Percentiles rank a stretch among this genome's conserved stretches.
phyloP scores from a whole-genome alignment of 2,888 invertebrate genomes.

The Bellardia pandia region DNA sequence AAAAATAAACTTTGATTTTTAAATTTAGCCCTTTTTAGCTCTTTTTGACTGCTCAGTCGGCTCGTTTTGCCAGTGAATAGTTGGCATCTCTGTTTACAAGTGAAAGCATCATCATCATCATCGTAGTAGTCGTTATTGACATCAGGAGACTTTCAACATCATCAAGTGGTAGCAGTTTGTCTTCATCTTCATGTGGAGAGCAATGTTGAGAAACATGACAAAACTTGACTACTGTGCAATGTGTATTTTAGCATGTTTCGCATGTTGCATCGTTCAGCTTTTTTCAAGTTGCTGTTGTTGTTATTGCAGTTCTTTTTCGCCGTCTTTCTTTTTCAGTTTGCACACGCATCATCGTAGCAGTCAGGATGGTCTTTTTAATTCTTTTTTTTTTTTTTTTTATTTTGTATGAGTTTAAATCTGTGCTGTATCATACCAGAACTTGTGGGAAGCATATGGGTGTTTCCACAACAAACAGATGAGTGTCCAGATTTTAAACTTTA shows the following conservation, averaged over 20 bases:
- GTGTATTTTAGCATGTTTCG: constrained; percentile 66
- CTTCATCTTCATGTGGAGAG: constrained; percentile 71
- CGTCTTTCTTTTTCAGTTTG: constrained; percentile 33
- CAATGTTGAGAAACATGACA: constrained; percentile 68
- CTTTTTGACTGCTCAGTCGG: too few relatives aligned
- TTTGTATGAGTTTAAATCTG: constrained; percentile 52
- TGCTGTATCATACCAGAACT: constrained; percentile 49
- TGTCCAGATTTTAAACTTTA: too few relatives aligned
- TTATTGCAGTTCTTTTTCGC: constrained; percentile 24
- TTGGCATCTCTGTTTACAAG: constrained; percentile 50
- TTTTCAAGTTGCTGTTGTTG: constrained; percentile 49
- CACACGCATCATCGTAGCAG: constrained; percentile 59
- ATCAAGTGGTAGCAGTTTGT: constrained; percentile 70
- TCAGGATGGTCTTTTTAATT: constrained; percentile 26
- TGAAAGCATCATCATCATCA: constrained; percentile 66
- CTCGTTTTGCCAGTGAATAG: too few relatives aligned
- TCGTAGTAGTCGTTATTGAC: constrained; percentile 28
- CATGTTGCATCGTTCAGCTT: constrained; percentile 66
- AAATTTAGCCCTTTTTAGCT: too few relatives aligned
- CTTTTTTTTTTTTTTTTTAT: constrained; percentile 39
- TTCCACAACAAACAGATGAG: constrained; percentile 4
- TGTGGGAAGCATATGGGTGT: constrained; percentile 60
- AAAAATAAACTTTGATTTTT: too few relatives aligned
- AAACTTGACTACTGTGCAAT: constrained; percentile 73
- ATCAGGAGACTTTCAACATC: constrained; percentile 56